Evolutionary conservation across 2,888 invertebrate species (phyloP).

Genomic region (Lasioglossum pauxillum): DNA sequence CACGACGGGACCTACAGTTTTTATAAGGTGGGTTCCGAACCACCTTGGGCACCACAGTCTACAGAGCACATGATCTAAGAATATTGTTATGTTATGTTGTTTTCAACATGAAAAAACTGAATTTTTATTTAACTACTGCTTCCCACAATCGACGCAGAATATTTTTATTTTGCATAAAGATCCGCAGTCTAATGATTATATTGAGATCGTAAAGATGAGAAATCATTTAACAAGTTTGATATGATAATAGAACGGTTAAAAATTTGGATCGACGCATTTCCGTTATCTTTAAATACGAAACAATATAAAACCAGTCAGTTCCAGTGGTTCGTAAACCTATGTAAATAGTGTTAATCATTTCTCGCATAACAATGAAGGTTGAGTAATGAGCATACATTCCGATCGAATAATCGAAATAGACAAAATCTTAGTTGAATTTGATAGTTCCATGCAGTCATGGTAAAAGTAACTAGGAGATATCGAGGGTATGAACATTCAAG

Average conservation of each 20-base stretch:
- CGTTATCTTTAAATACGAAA: neutral
- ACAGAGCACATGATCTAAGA: no score
- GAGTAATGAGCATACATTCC: neutral
- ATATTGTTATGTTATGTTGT: no score
- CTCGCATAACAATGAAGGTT: neutral
- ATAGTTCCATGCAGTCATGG: slow-evolving; percentile 3
- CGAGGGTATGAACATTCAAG: slow-evolving; percentile 12
- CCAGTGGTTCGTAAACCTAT: neutral
- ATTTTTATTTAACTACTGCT: no score
- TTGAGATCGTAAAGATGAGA: no score
- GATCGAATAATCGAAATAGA: neutral
- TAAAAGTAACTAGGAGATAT: slow-evolving; percentile 5
- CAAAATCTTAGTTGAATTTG: neutral
- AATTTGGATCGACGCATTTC: neutral
- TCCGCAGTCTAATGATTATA: no score
- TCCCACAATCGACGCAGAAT: no score
- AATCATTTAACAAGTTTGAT: no score
- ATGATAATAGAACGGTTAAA: neutral
- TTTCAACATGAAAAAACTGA: no score
- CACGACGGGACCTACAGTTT: no score
- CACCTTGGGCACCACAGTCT: no score
- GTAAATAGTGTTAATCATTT: neutral
- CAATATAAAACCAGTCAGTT: neutral
- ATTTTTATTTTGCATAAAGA: no score
- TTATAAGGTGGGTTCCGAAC: no score